Conservation (phyloP, 2,888 invertebrate genomes). For the Ptychoptera albimana region DNA sequence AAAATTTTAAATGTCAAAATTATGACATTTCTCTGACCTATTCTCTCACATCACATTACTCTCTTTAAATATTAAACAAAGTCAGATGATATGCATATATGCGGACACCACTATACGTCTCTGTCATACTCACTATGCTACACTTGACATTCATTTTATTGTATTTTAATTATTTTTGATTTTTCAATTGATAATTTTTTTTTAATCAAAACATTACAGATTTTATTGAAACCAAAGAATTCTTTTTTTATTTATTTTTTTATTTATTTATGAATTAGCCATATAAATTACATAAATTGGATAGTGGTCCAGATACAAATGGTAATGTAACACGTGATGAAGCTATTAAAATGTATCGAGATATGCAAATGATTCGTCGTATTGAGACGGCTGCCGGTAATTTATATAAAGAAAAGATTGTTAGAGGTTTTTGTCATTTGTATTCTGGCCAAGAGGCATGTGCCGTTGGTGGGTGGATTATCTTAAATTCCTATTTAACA, state of each 20-base stretch:
- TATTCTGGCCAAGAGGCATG: conserved; percentile 79
- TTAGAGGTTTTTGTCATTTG: conserved; percentile 94
- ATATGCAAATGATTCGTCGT: conserved; percentile 75
- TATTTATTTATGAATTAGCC: conserved; percentile 38
- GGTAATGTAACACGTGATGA: conserved; percentile 68
- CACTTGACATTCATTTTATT: background rate
- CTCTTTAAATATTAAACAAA: too few relatives aligned
- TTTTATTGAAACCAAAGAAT: background rate
- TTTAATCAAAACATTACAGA: background rate
- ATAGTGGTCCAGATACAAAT: conserved; percentile 61
- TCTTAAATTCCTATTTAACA: too few relatives aligned
- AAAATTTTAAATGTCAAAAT: too few relatives aligned
- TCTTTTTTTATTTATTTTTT: background rate
- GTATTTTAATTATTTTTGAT: background rate
- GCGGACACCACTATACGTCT: too few relatives aligned
- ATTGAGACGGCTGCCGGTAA: conserved; percentile 91
- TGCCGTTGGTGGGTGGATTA: conserved; percentile 19
- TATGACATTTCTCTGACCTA: too few relatives aligned
- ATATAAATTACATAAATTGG: conserved; percentile 79
- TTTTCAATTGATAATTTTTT: background rate
- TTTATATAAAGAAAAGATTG: conserved; percentile 91
- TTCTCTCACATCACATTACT: too few relatives aligned
- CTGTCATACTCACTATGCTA: too few relatives aligned
- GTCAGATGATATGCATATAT: too few relatives aligned
- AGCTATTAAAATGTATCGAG: conserved; percentile 60